Evolutionary conservation across 64 coral and sea anemone genomes (phyloP), one percentile per base, ranked within the genome.

Genomic region (Actinia equina): DNA sequence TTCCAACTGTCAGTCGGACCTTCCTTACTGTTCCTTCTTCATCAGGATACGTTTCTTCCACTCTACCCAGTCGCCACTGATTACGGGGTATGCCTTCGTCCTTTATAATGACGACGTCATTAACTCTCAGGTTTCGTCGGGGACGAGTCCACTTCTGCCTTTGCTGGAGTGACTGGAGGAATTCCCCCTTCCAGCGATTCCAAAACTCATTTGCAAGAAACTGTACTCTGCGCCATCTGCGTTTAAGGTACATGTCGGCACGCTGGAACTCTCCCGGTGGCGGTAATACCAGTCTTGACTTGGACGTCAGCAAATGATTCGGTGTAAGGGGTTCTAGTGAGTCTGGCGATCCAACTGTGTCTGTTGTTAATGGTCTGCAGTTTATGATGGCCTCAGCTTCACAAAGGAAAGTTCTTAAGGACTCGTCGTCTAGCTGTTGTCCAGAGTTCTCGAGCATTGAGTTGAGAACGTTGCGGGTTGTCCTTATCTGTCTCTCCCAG

Each of bases 91-190:
- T 13, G 45, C 45, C 45, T 9, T 82, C 79, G 6, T 82, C 79
- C 52, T 82, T 82, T 46, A 51, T 80, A 12, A 44, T 42, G 45
- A 80, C 37, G 0, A 80, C 18, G 18, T 17, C 18, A 4, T 17
- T 4, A 62, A 17, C 2, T 18, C 45, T 51, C 77, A 80, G 77
- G 77, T 80, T 80, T 13, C 77, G 77, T 42, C 77, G 9, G 16
- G 77, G 23, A 51, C 77, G 77, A n/a, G 45, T 80, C 77, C 77
- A 80, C 77, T 80, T 44, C 37, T 80, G 77, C 13, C 77, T 42
- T 44, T 44, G 37, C 23, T 80, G 77, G 14, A 80, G 18, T 2
- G 15, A 44, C 77, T 80, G 77, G 5, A 80, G 77, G 3, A 80
- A 80, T 80, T 80, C 37, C 12, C 23, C 13, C 23, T 26, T 44